Base-by-base conservation (phyloP, 2,797 vertebrate species). In the Hoplostethus atlanticus region DNA sequence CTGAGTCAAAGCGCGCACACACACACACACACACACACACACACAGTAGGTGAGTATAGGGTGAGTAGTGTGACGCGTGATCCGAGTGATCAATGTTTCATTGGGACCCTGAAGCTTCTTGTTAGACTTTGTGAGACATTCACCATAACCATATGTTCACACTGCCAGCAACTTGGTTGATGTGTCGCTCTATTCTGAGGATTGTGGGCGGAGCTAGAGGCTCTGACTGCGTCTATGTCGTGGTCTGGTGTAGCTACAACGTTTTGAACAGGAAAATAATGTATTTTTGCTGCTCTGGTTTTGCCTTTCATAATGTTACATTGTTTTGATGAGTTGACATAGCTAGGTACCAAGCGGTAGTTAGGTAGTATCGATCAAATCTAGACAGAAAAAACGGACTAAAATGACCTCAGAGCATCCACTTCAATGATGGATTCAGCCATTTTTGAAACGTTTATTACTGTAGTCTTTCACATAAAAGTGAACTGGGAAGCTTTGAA, bases 301-400 rank as follows among this genome's bases (percentile, higher is more conserved):
- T 50, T 44, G 28, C n/a, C 7, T 62, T 54, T n/a, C 40, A 47
- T 13, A 34, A 47, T 3, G 44, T 47, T 15, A 50, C 47, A 50
- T n/a, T 6, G 34, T 58, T 48, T 51, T 31, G 58, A 61, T 61
- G 31, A 56, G 48, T 75, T 72, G 64, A 63, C 51, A 40, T 36
- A 16, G 38, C 46, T 44, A 16, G 12, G n/a, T 44, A 21, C n/a
- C 46, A 16, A 40, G 11, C 21, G 38, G 40, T 28, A 44, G 34
- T 44, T 10, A 71, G 13, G 50, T 5, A 34, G 6, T 10, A 28
- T 62, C 65, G 56, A 40, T 73, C 57, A 65, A 44, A 13, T 67
- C 9, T 66, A 1, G 13, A 34, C 34, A 34, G 34, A 62, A 44
- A 62, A 64, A 47, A 51, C 30, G 25, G 47, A 52, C 28, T 5